Base-by-base conservation (phyloP, 1,140 invertebrate genomes). In the Lasioglossum baleicum region DNA sequence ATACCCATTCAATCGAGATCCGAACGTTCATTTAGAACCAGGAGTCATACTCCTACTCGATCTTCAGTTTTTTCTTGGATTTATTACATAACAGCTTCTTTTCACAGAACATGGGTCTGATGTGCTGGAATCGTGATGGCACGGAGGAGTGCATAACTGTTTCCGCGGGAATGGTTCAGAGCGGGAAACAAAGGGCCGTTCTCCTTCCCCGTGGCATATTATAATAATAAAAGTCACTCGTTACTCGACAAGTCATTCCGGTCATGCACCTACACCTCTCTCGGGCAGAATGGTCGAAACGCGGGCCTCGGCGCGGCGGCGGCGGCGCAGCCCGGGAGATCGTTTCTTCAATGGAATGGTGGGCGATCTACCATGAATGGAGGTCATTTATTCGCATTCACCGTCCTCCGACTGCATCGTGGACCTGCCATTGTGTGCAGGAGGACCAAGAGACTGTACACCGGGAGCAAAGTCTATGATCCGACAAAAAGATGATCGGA, bases 351-450 rank as follows among this genome's bases (percentile, higher is more conserved):
- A 85, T 81, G 82, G 87, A 81, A 87, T 88, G 87, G 86, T 91
- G 89, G 89, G 87, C 90, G 90, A 91, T 87, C 87, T 85, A 73
- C 86, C 84, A 83, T 92, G 90, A 92, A 92, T 92, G 87, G 88
- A 86, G 88, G 90, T 92, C 91, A 90, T 92, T 92, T 91, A 90
- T 90, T 91, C 83, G 89, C 87, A 91, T 91, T 92, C 90, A 91
- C 63, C 73, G 72, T 71, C 84, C 83, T 82, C 87, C 75, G 73
- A 85, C 81, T 87, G 84, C 80, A 87, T 78, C 87, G 86, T 84
- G 88, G 89, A 91, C 88, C 89, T 91, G 88, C 85, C 85, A 90
- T 89, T 88, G 79, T 88, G 80, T 74, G 65, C 76, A 72, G 58
- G 66, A 85, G 83, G 83, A 83, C 73, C 79, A 86, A 84, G 82